Conservation (phyloP, 2,797 vertebrate species). For the Mionectes olivaceus region DNA sequence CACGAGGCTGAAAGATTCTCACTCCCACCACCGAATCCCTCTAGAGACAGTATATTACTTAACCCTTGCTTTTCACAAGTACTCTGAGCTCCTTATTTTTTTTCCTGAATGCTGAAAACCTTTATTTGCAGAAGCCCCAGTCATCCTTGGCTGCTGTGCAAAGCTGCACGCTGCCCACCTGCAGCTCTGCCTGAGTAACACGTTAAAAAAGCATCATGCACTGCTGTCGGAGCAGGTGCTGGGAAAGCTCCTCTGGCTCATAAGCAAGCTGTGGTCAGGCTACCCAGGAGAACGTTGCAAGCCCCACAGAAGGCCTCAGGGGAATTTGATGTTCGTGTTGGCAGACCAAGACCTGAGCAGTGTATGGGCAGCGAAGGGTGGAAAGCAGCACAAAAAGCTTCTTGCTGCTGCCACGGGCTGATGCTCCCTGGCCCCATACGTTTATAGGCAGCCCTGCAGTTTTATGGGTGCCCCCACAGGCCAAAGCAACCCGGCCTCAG, state of each 20-base stretch:
- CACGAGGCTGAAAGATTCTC: not conserved
- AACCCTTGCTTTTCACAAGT: not conserved
- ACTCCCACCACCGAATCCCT: not conserved
- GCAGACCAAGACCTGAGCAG: not conserved
- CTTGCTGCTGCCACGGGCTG: not conserved
- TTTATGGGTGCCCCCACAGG: not conserved
- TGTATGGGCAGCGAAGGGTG: accelerated
- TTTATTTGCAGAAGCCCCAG: not conserved
- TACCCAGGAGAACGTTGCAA: accelerated
- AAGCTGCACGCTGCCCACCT: not conserved
- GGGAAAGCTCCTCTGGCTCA: not conserved
- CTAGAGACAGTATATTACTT: not conserved
- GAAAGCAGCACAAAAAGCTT: not conserved
- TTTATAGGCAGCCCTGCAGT: not conserved
- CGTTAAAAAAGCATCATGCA: not conserved
- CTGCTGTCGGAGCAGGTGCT: accelerated
- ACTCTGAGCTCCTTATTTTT: not conserved
- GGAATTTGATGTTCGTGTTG: not conserved
- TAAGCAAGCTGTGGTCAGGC: not conserved
- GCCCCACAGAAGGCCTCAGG: accelerated
- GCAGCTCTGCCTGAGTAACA: not conserved
- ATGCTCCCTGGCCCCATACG: accelerated
- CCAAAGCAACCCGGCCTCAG: not conserved
- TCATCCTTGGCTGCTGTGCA: not conserved
- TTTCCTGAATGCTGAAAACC: not conserved